Evolutionary conservation across 2,888 invertebrate species (phyloP), one percentile per base, ranked within the genome.

Genomic region (Nycteola revayana): DNA sequence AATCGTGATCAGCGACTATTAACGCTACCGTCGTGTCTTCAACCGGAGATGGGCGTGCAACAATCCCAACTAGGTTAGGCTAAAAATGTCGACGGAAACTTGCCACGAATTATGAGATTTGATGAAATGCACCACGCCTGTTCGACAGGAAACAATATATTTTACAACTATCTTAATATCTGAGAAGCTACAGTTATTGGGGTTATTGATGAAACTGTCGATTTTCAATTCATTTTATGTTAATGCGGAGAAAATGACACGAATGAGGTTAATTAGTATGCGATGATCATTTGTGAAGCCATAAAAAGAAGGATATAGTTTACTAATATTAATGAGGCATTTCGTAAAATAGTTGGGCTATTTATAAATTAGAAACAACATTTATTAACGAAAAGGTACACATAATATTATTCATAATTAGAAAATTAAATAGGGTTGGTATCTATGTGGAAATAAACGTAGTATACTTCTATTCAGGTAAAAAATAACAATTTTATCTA

Each of bases 51-150:
- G 62, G 58, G 50, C 49, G 51, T 48, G 48, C 46, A 59, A 43
- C 51, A 45, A 41, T 45, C 38, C 47, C 56, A 83, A 75, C 75
- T 86, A 63, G 84, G 85, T 81, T 82, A 80, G 52, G 69, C 76
- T 68, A 81, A 80, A 84, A 79, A 73, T 75, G 70, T 72, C 73
- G 60, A 61, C 86, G 87, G 86, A 86, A 85, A 83, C 77, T 69
- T 32, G 44, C 67, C 64, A 71, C 69, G 71, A 83, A 85, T 86
- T 86, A 87, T 87, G 82, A 86, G 71, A 83, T 85, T 85, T 79
- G 82, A 85, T 82, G 85, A 84, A 84, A 83, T 68, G 70, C 71
- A 71, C 61, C 65, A 58, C 58, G 64, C 61, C 55, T 54, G 66
- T 68, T 57, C 41, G 44, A 63, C 75, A 80, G 85, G 85, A 85